Evolutionary conservation across 1,140 invertebrate species (phyloP).

Genomic region (Anagrus nilaparvatae): DNA sequence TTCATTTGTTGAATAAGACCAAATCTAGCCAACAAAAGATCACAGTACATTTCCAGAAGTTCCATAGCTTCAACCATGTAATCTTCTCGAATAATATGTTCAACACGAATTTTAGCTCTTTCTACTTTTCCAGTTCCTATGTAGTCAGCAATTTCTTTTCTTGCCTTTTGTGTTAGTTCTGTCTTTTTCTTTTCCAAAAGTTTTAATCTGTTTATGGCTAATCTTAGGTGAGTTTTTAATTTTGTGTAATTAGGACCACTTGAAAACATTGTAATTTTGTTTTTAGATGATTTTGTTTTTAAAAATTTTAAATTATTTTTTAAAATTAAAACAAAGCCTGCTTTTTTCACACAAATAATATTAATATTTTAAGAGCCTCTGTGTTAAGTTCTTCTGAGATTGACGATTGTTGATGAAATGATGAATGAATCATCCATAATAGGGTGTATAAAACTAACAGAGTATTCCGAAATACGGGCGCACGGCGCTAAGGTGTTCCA

Average conservation of each 20-base stretch:
- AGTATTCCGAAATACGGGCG: too few relatives aligned
- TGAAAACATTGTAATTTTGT: slow-evolving; percentile 72
- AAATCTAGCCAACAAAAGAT: slow-evolving; percentile 92
- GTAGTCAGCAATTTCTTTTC: slow-evolving; percentile 97
- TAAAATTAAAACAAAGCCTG: too few relatives aligned
- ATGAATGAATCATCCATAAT: too few relatives aligned
- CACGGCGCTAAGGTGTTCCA: too few relatives aligned
- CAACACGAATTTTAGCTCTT: slow-evolving; percentile 90
- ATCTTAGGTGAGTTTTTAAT: slow-evolving; percentile 89
- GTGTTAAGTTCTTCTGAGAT: too few relatives aligned
- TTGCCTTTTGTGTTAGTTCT: slow-evolving; percentile 87
- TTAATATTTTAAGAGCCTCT: too few relatives aligned
- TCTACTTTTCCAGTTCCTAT: slow-evolving; percentile 83
- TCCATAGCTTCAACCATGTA: slow-evolving; percentile 99
- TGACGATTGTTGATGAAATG: too few relatives aligned
- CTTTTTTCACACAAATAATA: too few relatives aligned
- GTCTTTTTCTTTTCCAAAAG: slow-evolving; percentile 97
- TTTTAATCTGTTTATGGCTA: slow-evolving; percentile 89
- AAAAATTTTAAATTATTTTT: too few relatives aligned
- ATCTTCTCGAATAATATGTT: slow-evolving; percentile 97
- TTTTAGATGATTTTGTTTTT: too few relatives aligned
- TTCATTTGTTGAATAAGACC: slow-evolving; percentile 97
- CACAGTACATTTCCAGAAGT: slow-evolving; percentile 98
- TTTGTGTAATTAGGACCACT: slow-evolving; percentile 85
- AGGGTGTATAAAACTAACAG: too few relatives aligned